Conservation (phyloP, 2,888 invertebrate species). For the Ormia ochracea region DNA sequence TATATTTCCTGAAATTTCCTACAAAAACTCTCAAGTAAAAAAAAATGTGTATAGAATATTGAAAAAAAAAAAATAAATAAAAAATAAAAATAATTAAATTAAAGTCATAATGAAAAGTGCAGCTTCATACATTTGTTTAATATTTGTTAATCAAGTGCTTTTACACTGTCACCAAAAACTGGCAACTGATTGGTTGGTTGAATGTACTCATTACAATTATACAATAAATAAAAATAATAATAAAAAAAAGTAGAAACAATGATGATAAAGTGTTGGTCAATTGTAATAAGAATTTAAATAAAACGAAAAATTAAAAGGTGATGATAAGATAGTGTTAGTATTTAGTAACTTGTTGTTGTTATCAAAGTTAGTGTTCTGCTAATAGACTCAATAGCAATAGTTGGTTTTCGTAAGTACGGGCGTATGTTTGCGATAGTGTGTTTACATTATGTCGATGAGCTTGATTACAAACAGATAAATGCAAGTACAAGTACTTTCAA, state of each 20-base stretch:
- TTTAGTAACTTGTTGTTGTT: conserved; percentile 23
- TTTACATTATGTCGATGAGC: conserved; percentile 53
- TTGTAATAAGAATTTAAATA: conserved; percentile 20
- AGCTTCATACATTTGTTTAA: neutral
- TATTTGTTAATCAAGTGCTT: neutral
- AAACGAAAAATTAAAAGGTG: conserved; percentile 10
- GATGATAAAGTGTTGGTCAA: conserved; percentile 47
- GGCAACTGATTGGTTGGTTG: conserved; percentile 37
- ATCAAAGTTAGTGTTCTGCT: conserved; percentile 3
- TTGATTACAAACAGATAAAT: conserved; percentile 58
- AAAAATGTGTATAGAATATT: too few species aligned
- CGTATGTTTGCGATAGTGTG: neutral
- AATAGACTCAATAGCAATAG: too few species aligned
- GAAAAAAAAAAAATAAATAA: conserved; percentile 9
- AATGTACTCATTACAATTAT: conserved; percentile 6
- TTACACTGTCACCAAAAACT: conserved; percentile 38
- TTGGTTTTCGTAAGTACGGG: neutral
- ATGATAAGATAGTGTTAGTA: conserved; percentile 48
- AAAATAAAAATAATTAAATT: conserved; percentile 1
- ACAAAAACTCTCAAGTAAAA: too few species aligned
- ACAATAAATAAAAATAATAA: neutral
- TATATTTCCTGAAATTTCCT: too few species aligned
- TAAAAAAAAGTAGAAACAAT: neutral
- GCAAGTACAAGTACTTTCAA: conserved; percentile 16
- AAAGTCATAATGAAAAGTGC: neutral